Percentiles rank a stretch among this genome's conserved stretches.
Evolutionary conservation across 2,888 invertebrate genomes (phyloP).

Genomic region (Hyalella azteca): DNA sequence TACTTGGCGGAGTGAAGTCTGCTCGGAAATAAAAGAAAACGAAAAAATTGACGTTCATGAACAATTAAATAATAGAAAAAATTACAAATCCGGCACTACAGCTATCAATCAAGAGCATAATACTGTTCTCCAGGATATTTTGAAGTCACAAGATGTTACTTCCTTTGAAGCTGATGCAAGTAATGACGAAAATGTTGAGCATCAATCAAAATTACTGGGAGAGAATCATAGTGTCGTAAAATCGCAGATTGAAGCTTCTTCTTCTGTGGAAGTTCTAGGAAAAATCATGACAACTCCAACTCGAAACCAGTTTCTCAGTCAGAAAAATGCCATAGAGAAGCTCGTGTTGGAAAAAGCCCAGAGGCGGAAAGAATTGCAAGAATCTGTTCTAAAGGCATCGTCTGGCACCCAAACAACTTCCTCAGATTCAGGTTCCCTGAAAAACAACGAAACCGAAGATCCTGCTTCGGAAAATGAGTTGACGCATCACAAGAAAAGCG

Average conservation of each 20-base stretch:
- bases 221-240: too few relatives aligned
- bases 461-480: conserved; percentile 14
- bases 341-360: conserved; percentile 16
- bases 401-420: conserved; percentile 33
- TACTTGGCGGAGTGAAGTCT: too few relatives aligned
- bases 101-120: too few relatives aligned
- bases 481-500: conserved; percentile 12
- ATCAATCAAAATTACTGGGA: too few relatives aligned
- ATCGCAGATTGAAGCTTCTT: conserved; percentile 2
- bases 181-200: too few relatives aligned
- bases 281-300: conserved; percentile 10
- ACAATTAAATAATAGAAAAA: too few relatives aligned
- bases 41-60: too few relatives aligned
- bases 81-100: too few relatives aligned
- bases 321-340: conserved; percentile 27
- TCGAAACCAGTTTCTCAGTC: conserved; percentile 20
- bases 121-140: too few relatives aligned
- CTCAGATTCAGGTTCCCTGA: not conserved
- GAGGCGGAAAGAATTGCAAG: conserved; percentile 16
- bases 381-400: conserved; percentile 20
- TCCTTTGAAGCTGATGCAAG: too few relatives aligned
- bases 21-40: too few relatives aligned
- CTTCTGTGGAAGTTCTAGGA: not conserved
- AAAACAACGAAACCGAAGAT: conserved; percentile 28
- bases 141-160: too few relatives aligned